phyloP scores from a whole-genome alignment of 2,797 vertebrate species.

The Bradypodion ventrale region DNA sequence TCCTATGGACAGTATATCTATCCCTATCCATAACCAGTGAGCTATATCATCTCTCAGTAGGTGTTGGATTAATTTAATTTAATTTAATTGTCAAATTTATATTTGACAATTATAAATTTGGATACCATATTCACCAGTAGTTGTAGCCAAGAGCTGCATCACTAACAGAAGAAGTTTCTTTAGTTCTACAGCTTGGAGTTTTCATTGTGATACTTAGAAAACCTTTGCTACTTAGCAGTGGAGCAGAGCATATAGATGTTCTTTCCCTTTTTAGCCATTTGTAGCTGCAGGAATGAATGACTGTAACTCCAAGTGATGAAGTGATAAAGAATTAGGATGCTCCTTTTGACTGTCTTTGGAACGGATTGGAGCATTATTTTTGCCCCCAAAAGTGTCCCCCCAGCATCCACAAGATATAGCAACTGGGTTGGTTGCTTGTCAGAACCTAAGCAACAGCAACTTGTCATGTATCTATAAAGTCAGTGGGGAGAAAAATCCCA shows the following conservation, averaged over 20 bases:
- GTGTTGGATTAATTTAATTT: too few species aligned
- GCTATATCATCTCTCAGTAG: too few species aligned
- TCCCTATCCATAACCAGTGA: too few species aligned
- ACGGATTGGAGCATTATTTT: background rate
- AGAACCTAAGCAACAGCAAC: background rate
- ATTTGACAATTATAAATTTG: too few species aligned
- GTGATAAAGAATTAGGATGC: background rate
- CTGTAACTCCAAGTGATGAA: background rate
- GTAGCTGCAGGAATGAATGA: conserved; percentile 14
- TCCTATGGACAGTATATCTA: too few species aligned
- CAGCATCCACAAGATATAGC: background rate
- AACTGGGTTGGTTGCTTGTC: background rate
- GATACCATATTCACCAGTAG: background rate
- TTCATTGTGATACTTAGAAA: background rate
- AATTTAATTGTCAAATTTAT: too few species aligned
- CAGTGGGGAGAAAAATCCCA: background rate
- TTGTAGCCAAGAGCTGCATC: background rate
- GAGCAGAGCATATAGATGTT: background rate
- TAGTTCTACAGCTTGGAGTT: background rate
- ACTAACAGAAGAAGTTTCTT: background rate
- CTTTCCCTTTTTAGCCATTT: background rate
- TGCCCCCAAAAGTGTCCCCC: background rate
- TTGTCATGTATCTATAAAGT: background rate
- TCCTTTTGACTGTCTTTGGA: background rate
- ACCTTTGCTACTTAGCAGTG: background rate